A percentile compares a stretch with the other conserved stretches of the same genome.
phyloP scores from a whole-genome alignment of 2,113 vertebrate genomes.

The Albula goreensis region DNA sequence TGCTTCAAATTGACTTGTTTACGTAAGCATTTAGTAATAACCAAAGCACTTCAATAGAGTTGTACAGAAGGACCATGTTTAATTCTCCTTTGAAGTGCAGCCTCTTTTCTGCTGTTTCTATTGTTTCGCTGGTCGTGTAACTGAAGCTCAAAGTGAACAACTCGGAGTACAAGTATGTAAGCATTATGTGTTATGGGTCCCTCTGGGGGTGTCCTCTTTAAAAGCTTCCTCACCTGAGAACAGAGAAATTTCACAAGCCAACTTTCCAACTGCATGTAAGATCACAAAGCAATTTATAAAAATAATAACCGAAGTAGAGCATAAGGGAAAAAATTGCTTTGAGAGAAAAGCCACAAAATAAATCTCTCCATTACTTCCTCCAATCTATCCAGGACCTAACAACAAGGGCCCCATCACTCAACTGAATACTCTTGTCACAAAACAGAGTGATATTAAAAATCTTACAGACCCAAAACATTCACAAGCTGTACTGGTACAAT shows the following conservation, averaged over 20 bases:
- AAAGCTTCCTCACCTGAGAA: neutral
- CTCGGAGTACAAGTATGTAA: neutral
- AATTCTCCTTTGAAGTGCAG: neutral
- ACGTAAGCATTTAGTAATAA: neutral
- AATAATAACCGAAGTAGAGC: neutral
- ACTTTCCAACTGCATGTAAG: neutral
- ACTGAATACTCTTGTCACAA: neutral
- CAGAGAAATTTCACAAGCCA: neutral
- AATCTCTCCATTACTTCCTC: neutral
- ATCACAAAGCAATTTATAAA: neutral
- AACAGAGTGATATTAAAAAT: neutral
- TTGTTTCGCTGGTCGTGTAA: neutral
- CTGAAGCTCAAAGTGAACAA: neutral
- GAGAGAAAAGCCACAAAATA: neutral
- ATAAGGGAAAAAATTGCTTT: no score
- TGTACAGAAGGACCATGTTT: neutral
- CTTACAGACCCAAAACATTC: neutral
- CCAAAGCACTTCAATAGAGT: neutral
- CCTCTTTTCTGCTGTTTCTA: neutral
- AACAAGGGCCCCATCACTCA: no score
- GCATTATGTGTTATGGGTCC: neutral
- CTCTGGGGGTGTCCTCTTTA: neutral
- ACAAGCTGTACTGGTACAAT: neutral
- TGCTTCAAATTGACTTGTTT: no score
- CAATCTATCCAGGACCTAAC: no score